Evolutionary conservation across 1,140 invertebrate genomes (phyloP).

Genomic region (Diploscapter pachys): DNA sequence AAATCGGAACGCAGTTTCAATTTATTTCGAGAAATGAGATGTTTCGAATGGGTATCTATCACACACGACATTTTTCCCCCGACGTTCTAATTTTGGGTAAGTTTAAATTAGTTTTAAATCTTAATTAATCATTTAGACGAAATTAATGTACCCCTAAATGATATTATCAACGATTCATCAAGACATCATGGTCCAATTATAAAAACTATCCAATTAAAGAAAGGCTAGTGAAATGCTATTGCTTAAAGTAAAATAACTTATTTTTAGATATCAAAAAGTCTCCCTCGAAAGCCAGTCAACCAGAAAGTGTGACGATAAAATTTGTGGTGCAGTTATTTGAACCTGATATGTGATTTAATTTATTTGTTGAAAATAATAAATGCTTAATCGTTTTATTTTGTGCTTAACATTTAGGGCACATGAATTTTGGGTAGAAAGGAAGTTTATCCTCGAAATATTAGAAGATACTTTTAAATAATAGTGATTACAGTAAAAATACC

Average conservation of each 20-base stretch:
- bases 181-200: conserved; percentile 16
- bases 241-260: too few relatives aligned
- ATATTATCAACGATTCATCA: conserved; percentile 3
- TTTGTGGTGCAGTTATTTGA: conserved; percentile 11
- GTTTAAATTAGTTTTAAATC: not conserved
- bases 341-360: not conserved
- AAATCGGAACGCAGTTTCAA: not conserved
- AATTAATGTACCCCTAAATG: not conserved
- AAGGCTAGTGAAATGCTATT: not conserved
- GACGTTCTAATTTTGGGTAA: conserved; percentile 12
- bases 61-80: not conserved
- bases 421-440: too few relatives aligned
- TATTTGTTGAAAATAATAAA: too few relatives aligned
- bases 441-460: too few relatives aligned
- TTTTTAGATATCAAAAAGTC: too few relatives aligned
- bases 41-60: not conserved
- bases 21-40: not conserved
- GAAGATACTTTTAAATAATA: too few relatives aligned
- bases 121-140: conserved; percentile 1
- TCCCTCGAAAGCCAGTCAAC: not conserved
- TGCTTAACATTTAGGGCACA: too few relatives aligned
- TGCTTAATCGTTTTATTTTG: too few relatives aligned
- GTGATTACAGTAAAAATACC: too few relatives aligned
- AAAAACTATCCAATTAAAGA: conserved; percentile 1
- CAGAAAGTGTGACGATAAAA: conserved; percentile 5